Evolutionary conservation across 1,140 invertebrate species (phyloP), one percentile per base, ranked within the genome.

Genomic region (Drosophila sulfurigaster): DNA sequence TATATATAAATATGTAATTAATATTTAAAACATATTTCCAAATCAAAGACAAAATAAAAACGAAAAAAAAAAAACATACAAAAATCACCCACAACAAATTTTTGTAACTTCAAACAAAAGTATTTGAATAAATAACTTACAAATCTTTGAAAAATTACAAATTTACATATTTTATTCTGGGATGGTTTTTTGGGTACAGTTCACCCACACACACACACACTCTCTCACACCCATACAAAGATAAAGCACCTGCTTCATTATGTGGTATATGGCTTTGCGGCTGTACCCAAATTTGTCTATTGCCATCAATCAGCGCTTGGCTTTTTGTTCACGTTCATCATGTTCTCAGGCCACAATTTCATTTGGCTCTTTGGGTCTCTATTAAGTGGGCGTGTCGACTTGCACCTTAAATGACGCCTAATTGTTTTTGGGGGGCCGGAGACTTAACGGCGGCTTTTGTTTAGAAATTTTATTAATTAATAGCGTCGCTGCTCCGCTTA

Each of bases 101-200:
- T 83, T 83, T 83, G 81, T 83, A 83, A 87, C 57, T 79, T 79
- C 63, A 73, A 88, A 72, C 41, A 88, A 82, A 75, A 68, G 71
- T 81, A 85, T 80, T 87, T 82, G 80, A 87, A 82, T 87, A 87
- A 87, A 87, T 70, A 75, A 82, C 48, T 73, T 88, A 88, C 73
- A 87, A 87, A 83, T 87, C 88, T 87, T 83, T 82, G 49, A 87
- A 88, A 83, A 16, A 35, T n/a, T 1, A 41, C 5, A 38, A 20
- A 38, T 28, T 59, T 48, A 62, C 20, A 32, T 30, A 30, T 32
- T 20, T 25, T 30, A 25, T 38, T 6, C 1, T 8, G 51, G 51
- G 51, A 35, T 54, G 5, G 35, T 41, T 16, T 41, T 41, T 57
- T 20, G 15, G 51, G 32, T 1, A 15, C 15, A 41, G 13, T 15